Percentiles rank a stretch among this genome's conserved stretches.
Evolutionary conservation across 2,113 vertebrate genomes (phyloP).

Genomic region (Barbus barbus): DNA sequence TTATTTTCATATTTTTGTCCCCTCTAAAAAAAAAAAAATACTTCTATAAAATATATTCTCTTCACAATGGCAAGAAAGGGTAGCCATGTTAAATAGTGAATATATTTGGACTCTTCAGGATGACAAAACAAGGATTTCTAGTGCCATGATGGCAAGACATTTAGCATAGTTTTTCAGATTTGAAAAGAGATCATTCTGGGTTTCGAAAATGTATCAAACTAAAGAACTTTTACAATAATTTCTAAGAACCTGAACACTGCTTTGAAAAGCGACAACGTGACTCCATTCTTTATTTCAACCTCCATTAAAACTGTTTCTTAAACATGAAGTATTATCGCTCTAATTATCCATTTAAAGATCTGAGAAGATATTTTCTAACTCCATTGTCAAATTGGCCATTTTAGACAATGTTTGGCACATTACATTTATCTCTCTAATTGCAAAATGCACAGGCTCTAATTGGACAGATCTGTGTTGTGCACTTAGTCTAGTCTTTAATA

Average conservation of each 20-base stretch:
- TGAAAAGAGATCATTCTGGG: background rate
- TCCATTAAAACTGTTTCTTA: constrained; percentile 5
- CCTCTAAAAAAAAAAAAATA: background rate
- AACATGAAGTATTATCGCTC: constrained; percentile 21
- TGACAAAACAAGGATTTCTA: background rate
- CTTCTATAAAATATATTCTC: background rate
- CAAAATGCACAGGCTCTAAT: constrained; percentile 50
- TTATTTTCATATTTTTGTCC: background rate
- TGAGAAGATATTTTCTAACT: constrained; percentile 29
- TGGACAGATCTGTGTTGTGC: constrained; percentile 47
- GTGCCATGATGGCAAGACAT: background rate
- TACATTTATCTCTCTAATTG: constrained; percentile 56
- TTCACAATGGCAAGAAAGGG: background rate
- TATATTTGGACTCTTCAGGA: background rate
- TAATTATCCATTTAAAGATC: constrained; percentile 38
- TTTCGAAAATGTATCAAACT: background rate
- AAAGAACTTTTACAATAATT: background rate
- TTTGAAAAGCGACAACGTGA: background rate
- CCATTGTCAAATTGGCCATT: constrained; percentile 45
- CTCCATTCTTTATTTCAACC: constrained; percentile 21
- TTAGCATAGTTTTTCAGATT: background rate
- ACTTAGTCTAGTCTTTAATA: constrained; percentile 56
- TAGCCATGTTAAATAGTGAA: background rate
- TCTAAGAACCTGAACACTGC: background rate
- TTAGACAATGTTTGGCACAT: constrained; percentile 42